Conservation (phyloP, 2,113 vertebrate species). For the Chiloscyllium plagiosum region DNA sequence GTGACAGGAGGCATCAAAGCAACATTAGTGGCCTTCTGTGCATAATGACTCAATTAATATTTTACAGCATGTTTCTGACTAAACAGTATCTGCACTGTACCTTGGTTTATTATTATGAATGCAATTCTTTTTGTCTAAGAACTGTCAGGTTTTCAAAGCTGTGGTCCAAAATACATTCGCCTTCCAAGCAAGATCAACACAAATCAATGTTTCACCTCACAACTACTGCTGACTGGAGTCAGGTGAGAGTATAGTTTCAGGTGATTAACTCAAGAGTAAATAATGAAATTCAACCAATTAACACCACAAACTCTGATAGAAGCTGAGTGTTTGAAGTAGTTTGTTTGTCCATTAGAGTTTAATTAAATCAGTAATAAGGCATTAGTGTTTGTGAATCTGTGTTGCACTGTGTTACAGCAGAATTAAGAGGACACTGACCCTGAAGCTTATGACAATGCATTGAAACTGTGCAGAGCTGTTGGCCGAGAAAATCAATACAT, state of each 20-base stretch:
- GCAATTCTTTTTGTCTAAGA: neutral
- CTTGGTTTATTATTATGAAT: neutral
- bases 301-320: neutral
- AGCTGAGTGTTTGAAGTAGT: neutral
- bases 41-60: neutral
- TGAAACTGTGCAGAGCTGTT: neutral
- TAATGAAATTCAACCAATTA: neutral
- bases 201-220: too few species aligned
- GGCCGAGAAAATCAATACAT: neutral
- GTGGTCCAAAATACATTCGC: neutral
- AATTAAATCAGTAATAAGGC: neutral
- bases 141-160: neutral
- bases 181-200: neutral
- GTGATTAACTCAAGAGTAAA: neutral
- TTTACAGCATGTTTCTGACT: neutral
- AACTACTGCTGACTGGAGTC: neutral
- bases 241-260: neutral
- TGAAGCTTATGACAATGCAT: neutral
- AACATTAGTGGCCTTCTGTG: neutral
- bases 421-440: neutral
- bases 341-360: neutral
- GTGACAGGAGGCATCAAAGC: neutral
- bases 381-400: neutral
- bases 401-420: neutral
- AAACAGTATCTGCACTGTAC: neutral